Evolutionary conservation across 2,797 vertebrate genomes (phyloP), one percentile per base, ranked within the genome.

Genomic region (Danio jaintianensis): DNA sequence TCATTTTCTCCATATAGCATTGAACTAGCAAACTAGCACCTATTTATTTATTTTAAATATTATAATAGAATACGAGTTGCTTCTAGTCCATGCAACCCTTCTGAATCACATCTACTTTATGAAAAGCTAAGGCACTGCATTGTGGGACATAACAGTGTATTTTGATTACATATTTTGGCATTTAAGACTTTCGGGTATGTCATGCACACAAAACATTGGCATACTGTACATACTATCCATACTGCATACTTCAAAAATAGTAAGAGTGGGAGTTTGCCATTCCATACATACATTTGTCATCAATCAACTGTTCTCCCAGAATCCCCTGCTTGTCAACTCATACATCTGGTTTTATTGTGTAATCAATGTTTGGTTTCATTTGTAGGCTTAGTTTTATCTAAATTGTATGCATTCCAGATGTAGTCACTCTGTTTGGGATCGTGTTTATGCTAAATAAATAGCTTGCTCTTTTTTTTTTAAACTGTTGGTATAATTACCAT

Each of bases 241-340:
- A 45, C 63, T 59, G 76, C 66, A 52, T 72, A 71, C 58, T 55
- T 38, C 58, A 56, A 36, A 79, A 72, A 72, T 79, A 79, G 58
- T 38, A 40, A 18, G 20, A 72, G 13, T n/a, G 40, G 59, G 40
- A 64, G 68, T 18, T 55, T 79, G 38, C 20, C 78, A 72, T 79
- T 79, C 68, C 68, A 72, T 64, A 72, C 69, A 47, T 73, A 63
- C 50, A 38, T 10, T 72, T 52, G 8, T 64, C 78, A 47, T 63
- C 22, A 55, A 36, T 64, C 45, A 70, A 13, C 56, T 20, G 20
- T 45, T 50, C 53, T 77, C 50, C 40, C 29, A 78, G 45, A 69
- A 72, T 7, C n/a, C 11, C 15, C 22, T 62, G 20, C 48, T 55
- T 55, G 6, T 79, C 20, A 43, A 43, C n/a, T n/a, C 13, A 52